Evolutionary conservation across 1,140 invertebrate species (phyloP), one percentile per base, ranked within the genome.

Genomic region (Drosophila lacteicornis): DNA sequence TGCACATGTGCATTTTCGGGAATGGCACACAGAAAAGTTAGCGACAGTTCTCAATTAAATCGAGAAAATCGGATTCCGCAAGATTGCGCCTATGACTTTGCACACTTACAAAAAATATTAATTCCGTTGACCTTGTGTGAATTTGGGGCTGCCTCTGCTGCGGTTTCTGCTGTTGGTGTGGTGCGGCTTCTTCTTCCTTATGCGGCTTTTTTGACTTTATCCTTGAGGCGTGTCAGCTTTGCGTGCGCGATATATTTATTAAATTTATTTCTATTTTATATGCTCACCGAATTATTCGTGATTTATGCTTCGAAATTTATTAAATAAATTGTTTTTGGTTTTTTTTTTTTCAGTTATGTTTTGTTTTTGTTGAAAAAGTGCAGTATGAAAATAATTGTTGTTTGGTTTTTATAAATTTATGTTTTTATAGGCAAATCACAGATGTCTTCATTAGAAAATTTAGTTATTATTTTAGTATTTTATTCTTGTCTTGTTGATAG

Each of bases 81-180:
- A 71, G 58, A 69, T 55, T 50, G 42, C n/a, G 25, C 33, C 13
- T 51, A 47, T 40, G 55, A 58, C 56, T 33, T 33, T 33, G 45
- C 33, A 53, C 65, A 90, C 85, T 90, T 90, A 90, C 85, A 90
- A 90, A 84, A 87, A 90, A 82, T 90, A 90, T 90, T 90, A 82
- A 91, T 85, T 90, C 86, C 86, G 85, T 85, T 91, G 85, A 90
- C 85, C 86, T 90, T 90, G 85, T 68, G 70, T 82, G 82, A 90
- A 90, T 85, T 90, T 82, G 68, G 71, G 80, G 78, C 45, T 77
- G 76, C 33, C 62, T 66, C 17, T 45, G 79, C 61, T 82, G 50
- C 49, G 70, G 59, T 33, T 47, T 62, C 25, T 63, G 65, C 30
- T 70, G 50, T 30, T 57, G 75, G 58, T 56, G 73, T 73, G 66